Percentiles rank a stretch among this genome's conserved stretches.
Conservation (phyloP, 2,888 invertebrate species). For the Gnatocerus cornutus region DNA sequence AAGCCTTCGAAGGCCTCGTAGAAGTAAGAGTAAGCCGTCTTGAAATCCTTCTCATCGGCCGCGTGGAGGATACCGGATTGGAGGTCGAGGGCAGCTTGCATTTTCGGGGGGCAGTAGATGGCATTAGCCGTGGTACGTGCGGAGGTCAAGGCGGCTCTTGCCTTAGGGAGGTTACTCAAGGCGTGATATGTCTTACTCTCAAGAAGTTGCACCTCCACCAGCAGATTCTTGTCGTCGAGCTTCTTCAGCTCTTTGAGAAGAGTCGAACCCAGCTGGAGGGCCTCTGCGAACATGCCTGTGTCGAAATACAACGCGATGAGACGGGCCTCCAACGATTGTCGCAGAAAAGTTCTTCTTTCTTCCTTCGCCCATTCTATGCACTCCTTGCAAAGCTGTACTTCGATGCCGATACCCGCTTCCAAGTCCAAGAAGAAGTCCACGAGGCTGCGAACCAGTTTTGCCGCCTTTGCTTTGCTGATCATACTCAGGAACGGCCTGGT, state of each 20-base stretch:
- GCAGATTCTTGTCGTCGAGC: slow-evolving; percentile 97
- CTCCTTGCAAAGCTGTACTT: slow-evolving; percentile 94
- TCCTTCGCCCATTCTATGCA: slow-evolving; percentile 99
- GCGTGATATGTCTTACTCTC: slow-evolving; percentile 99
- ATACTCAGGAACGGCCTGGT: slow-evolving; percentile 95
- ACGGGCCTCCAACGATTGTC: slow-evolving; percentile 96
- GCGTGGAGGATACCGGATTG: slow-evolving; percentile 99
- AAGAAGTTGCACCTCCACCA: slow-evolving; percentile 97
- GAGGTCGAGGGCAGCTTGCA: slow-evolving; percentile 97
- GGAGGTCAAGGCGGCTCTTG: slow-evolving; percentile 96
- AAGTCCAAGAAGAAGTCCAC: slow-evolving; percentile 98
- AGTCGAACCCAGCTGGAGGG: slow-evolving; percentile 87
- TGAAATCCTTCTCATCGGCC: slow-evolving; percentile 99
- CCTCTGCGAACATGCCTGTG: slow-evolving; percentile 91
- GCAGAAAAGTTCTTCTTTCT: slow-evolving; percentile 95
- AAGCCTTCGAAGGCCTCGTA: slow-evolving; percentile 99
- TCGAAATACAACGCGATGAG: slow-evolving; percentile 96
- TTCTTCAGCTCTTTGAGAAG: slow-evolving; percentile 97
- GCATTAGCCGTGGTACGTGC: slow-evolving; percentile 99
- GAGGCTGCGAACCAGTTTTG: slow-evolving; percentile 95
- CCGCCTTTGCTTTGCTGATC: slow-evolving; percentile 99
- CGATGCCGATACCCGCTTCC: slow-evolving; percentile 96
- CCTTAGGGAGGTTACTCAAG: slow-evolving; percentile 96
- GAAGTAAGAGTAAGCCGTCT: slow-evolving; percentile 99
- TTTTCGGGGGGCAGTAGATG: slow-evolving; percentile 98